Base-by-base conservation (phyloP, 1,140 invertebrate species). In the Chlorops oryzae region DNA sequence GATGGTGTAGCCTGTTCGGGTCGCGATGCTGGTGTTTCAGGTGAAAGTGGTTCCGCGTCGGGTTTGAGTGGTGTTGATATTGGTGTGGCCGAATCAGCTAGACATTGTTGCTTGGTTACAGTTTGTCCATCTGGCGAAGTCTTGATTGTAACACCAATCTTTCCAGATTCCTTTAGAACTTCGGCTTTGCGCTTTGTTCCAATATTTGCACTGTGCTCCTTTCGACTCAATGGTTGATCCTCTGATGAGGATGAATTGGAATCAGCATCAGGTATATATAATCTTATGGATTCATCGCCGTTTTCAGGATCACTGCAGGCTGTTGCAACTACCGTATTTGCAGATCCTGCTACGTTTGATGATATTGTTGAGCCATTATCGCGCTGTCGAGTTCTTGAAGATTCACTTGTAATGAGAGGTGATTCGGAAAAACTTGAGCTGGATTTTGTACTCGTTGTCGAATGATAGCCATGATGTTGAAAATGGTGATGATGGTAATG, bases 101-200 rank as follows among this genome's bases (percentile, higher is more conserved):
- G 34, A 67, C 67, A 42, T 66, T 73, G 65, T 32, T 73, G 72
- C 28, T 73, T 74, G 57, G 48, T 75, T 64, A 68, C 78, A 79
- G 59, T 74, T 77, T 49, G 80, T 78, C 20, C 85, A 65, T 79
- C 81, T 45, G 81, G 84, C 13, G 80, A 82, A 46, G 87, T 90
- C 7, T 85, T 87, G 46, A 91, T 92, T 13, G 88, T 91, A 18
- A 91, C 87, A 34, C 89, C 89, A 56, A 91, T 90, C 74, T 90
- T 92, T 2, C 89, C 89, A 3, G 87, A 90, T 68, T 90, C 87
- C 54, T 86, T 84, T 2, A 90, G 75, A 2, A 90, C 87, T 57
- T 90, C 87, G 1, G 87, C 88, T 73, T 91, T 91, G 48, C 88
- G 79, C 68, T 91, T 91, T 18, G 85, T 81, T 17, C 84, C 83